Conservation (phyloP, 2,797 vertebrate genomes). For the Cossypha niveicapilla region DNA sequence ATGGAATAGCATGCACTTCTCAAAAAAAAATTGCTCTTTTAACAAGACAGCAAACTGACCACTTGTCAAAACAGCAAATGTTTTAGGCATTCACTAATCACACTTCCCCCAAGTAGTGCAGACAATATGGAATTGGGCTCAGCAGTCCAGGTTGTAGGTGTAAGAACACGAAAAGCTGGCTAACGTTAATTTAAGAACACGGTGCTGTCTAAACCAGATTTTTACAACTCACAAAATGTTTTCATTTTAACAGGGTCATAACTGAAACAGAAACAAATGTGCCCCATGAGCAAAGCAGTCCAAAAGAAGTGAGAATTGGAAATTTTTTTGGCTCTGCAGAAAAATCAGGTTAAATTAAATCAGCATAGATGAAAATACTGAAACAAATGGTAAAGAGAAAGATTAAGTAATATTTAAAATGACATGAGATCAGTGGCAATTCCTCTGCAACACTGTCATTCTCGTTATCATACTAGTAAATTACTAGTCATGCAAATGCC, state of each 20-base stretch:
- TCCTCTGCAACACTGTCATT: neutral
- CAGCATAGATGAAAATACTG: neutral
- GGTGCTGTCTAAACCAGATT: neutral
- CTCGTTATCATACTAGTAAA: neutral
- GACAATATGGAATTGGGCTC: neutral
- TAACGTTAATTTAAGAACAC: neutral
- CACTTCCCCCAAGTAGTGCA: neutral
- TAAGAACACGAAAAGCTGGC: neutral
- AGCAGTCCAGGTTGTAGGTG: neutral
- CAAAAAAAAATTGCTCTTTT: neutral
- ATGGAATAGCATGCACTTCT: neutral
- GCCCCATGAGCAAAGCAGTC: neutral
- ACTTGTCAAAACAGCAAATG: neutral
- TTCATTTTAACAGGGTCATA: neutral
- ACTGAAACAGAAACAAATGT: constrained; percentile 25
- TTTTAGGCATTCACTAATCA: neutral
- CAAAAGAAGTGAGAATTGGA: neutral
- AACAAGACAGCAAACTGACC: neutral
- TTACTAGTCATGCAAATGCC: neutral
- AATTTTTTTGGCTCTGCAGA: neutral
- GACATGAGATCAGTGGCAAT: neutral
- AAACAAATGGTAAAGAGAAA: neutral
- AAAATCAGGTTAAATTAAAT: constrained; percentile 16
- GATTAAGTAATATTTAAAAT: neutral
- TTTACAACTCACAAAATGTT: constrained; percentile 9